Conservation (phyloP, 1,140 invertebrate species). For the Sinella curviseta region DNA sequence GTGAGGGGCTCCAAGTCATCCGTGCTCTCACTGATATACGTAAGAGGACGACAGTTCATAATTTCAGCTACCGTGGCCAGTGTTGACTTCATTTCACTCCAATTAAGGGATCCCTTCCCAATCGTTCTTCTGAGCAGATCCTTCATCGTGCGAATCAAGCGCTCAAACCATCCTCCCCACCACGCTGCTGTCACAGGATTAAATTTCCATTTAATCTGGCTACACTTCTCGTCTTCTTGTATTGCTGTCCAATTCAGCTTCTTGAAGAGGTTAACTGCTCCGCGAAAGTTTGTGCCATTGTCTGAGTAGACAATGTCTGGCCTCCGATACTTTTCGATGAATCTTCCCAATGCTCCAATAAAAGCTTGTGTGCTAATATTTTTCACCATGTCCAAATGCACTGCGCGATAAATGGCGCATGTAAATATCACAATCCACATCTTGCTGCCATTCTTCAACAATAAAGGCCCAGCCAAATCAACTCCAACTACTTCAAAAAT, state of each 20-base stretch:
- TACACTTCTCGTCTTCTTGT: background rate
- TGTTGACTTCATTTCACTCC: conserved; percentile 52
- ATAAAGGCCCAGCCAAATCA: too few species aligned
- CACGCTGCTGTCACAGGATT: conserved; percentile 52
- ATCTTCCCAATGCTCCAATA: too few species aligned
- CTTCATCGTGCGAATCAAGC: conserved; percentile 54
- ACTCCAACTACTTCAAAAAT: too few species aligned
- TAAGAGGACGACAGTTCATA: conserved; percentile 53
- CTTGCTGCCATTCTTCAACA: too few species aligned
- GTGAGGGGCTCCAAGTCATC: conserved; percentile 47
- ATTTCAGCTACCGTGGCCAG: conserved; percentile 51
- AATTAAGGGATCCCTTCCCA: conserved; percentile 48
- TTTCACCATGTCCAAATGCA: background rate
- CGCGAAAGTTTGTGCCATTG: background rate
- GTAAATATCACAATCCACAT: background rate
- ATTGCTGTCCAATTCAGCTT: background rate
- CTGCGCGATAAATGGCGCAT: too few species aligned
- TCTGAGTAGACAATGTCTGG: background rate
- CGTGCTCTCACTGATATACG: conserved; percentile 50
- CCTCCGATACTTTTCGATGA: background rate
- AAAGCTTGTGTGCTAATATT: background rate
- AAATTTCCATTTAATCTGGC: background rate
- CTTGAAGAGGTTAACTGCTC: background rate
- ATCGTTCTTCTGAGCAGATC: conserved; percentile 49
- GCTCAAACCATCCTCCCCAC: conserved; percentile 55